Base-by-base conservation (phyloP, 2,888 invertebrate species). In the Venustoraphidia nigricollis region DNA sequence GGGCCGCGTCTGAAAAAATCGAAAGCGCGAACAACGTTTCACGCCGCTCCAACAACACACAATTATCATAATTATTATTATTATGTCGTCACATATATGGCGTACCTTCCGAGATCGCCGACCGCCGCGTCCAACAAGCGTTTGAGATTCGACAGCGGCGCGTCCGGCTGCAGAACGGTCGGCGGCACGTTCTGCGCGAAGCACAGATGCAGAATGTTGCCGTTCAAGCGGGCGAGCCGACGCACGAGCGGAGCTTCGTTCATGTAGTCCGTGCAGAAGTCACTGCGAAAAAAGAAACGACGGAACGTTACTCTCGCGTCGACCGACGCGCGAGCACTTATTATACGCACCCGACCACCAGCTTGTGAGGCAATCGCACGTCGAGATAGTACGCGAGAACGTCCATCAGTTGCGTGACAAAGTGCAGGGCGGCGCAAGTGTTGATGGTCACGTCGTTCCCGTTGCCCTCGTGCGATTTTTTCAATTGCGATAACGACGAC, bases 361-460 rank as follows among this genome's bases (percentile, higher is more conserved):
- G 67, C 64, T 79, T 80, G 56, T 81, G 79, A 37, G 93, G 93
- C 62, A 93, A 72, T 54, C 83, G 74, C 47, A 84, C 76, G 68
- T 91, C 87, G 52, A 93, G 72, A 63, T 85, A 84, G 71, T 81
- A 88, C 44, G 91, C 85, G 54, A 92, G 70, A 54, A 91, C 71
- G 61, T 83, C 79, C 42, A 86, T 76, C 56, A 94, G 72, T 70
- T 94, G 94, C 49, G 91, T 83, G 39, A 86, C 82, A 63, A 91
- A 88, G 40, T 85, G 83, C 41, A 94, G 76, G 46, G 88, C 93
- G 53, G 83, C 90, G 63, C 77, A 78, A 55, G 83, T 83, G 53
- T 79, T 79, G 60, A 81, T 81, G 41, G 81, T 27, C 27, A 27
- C 27, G 27, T 27, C 27, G 27, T 27, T 27, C 6, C 27, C 27